These are phyloP conservation scores for Tenthredo distinguenda DNA, from an alignment of 2,888 invertebrate species.

Conservation along the genomic window DNA sequence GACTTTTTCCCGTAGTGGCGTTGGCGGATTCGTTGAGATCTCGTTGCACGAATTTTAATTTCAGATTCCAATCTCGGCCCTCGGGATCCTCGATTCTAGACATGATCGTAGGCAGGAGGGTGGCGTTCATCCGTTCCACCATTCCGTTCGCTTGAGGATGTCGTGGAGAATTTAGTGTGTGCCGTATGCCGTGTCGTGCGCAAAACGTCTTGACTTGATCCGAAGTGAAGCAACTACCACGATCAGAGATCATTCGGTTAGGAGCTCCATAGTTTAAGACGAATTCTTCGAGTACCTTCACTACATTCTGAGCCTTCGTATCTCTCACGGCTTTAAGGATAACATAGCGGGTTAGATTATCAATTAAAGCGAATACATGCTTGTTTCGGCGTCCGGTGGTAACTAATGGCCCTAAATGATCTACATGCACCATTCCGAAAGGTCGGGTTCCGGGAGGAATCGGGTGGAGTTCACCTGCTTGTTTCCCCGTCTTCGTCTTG, in stretches of 20 bases:
- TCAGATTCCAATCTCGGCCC: not conserved
- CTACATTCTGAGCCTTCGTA: not conserved
- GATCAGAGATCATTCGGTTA: slow-evolving; percentile 53
- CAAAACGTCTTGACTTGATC: slow-evolving; percentile 55
- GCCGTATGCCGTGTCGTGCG: slow-evolving; percentile 51
- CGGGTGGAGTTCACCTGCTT: slow-evolving; percentile 61
- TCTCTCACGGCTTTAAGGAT: not conserved
- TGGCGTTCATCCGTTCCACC: slow-evolving; percentile 53
- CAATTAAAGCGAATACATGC: slow-evolving; percentile 60
- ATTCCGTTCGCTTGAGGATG: slow-evolving; percentile 61
- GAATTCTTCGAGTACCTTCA: not conserved
- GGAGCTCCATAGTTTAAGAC: not conserved
- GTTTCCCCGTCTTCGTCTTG: slow-evolving; percentile 58
- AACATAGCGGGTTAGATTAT: slow-evolving; percentile 61
- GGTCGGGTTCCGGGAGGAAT: slow-evolving; percentile 61
- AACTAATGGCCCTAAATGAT: slow-evolving; percentile 62
- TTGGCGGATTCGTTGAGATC: no score
- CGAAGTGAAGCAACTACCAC: slow-evolving; percentile 56
- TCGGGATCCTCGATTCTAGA: slow-evolving; percentile 24
- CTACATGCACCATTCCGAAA: slow-evolving; percentile 61
- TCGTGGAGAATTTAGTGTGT: slow-evolving; percentile 53
- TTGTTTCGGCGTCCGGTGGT: slow-evolving; percentile 55
- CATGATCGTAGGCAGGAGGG: slow-evolving; percentile 34
- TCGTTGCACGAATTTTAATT: no score
- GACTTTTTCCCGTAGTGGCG: no score